Percentiles rank a stretch among this genome's conserved stretches.
phyloP scores from a whole-genome alignment of 2,797 vertebrate genomes.

The Harpagifer antarcticus region DNA sequence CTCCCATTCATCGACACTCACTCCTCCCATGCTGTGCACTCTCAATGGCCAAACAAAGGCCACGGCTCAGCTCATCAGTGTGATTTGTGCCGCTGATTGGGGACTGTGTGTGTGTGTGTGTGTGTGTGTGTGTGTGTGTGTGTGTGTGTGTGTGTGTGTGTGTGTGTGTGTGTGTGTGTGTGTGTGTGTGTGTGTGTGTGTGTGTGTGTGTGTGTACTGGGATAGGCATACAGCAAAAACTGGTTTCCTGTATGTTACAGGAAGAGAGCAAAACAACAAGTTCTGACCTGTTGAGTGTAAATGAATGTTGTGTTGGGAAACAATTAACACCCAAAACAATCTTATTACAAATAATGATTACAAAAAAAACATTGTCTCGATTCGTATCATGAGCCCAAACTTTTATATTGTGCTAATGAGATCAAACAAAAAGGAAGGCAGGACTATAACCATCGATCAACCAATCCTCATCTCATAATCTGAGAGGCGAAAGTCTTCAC shows the following conservation, averaged over 20 bases:
- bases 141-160: neutral
- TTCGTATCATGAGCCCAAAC: neutral
- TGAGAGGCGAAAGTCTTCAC: neutral
- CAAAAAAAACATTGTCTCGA: too few species aligned
- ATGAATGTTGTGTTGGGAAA: conserved; percentile 6
- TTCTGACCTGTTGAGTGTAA: conserved; percentile 12
- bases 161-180: neutral
- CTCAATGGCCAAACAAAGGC: conserved; percentile 55
- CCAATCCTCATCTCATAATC: too few species aligned
- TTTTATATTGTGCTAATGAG: neutral
- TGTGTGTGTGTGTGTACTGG: conserved; percentile 17
- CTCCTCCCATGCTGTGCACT: conserved; percentile 47
- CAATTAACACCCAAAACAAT: neutral
- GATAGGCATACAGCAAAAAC: neutral
- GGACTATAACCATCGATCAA: too few species aligned
- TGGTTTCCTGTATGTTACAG: conserved; percentile 1
- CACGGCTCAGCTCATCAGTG: conserved; percentile 31
- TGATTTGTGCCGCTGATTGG: conserved; percentile 43
- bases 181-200: conserved; percentile 14
- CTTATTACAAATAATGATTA: neutral
- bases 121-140: too few species aligned
- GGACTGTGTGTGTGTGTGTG: too few species aligned
- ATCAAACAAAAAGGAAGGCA: neutral
- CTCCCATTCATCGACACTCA: conserved; percentile 58
- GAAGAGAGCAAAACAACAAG: conserved; percentile 8